Percentiles rank a stretch among this genome's conserved stretches.
phyloP scores from a whole-genome alignment of 2,797 vertebrate species.

The Syngnathus rostellatus region DNA sequence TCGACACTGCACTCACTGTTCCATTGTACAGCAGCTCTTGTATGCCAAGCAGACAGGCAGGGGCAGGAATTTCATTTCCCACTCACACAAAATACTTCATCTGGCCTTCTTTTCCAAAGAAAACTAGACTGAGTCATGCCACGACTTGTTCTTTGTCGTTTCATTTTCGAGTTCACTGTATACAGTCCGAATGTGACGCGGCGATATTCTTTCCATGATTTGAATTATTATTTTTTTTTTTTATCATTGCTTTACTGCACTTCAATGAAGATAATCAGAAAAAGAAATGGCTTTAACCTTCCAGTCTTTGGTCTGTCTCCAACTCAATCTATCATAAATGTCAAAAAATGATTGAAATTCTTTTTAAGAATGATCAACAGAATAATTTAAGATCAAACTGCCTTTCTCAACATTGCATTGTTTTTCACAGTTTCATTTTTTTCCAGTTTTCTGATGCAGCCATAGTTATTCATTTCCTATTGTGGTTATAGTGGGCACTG shows the following conservation, averaged over 20 bases:
- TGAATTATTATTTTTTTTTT: neutral
- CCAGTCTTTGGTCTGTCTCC: neutral
- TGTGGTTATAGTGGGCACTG: no score
- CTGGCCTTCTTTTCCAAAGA: neutral
- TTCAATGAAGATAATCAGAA: neutral
- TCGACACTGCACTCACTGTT: neutral
- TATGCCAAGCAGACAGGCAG: neutral
- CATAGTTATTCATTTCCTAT: no score
- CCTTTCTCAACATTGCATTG: neutral
- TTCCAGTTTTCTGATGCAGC: no score
- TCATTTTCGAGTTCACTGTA: neutral
- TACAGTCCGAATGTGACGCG: neutral
- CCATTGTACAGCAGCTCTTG: conserved; percentile 1
- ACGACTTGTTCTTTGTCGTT: neutral
- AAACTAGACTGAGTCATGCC: neutral
- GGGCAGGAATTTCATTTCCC: conserved; percentile 3
- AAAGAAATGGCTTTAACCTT: neutral
- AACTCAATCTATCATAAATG: neutral
- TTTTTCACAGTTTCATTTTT: no score
- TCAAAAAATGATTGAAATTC: neutral
- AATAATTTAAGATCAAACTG: neutral
- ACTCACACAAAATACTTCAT: neutral
- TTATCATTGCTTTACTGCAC: neutral
- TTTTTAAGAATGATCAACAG: neutral
- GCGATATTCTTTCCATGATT: neutral